These are phyloP conservation scores for Desmophyllum pertusum DNA, from an alignment of 92 coral and sea anemone genomes.

Conservation along the genomic window DNA sequence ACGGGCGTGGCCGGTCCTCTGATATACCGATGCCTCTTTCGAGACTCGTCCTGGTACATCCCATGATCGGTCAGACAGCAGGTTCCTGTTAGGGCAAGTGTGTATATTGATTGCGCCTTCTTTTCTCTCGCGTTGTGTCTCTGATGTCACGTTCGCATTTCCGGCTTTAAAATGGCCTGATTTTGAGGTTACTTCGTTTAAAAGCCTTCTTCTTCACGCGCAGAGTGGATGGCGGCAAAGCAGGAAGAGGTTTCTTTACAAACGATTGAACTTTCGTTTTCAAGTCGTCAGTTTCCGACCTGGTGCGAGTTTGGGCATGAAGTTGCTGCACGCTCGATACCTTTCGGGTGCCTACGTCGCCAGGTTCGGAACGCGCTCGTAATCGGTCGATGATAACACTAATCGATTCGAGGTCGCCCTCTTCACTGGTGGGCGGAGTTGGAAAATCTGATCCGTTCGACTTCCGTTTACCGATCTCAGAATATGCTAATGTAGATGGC, in stretches of 20 bases:
- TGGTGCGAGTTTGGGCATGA: conserved; percentile 27
- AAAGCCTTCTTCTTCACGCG: conserved; percentile 43
- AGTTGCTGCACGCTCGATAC: conserved; percentile 23
- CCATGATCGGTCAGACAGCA: conserved; percentile 71
- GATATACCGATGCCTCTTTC: conserved; percentile 69
- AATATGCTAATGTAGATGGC: conserved; percentile 8
- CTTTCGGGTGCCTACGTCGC: conserved; percentile 36
- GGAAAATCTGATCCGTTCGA: conserved; percentile 38
- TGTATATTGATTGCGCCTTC: conserved; percentile 69
- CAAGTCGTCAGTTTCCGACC: conserved; percentile 40
- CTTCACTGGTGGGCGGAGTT: conserved; percentile 62
- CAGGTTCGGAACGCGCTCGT: conserved; percentile 47
- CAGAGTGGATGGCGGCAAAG: conserved; percentile 59
- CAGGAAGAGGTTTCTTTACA: conserved; percentile 63
- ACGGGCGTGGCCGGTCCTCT: conserved; percentile 68
- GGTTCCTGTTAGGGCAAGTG: conserved; percentile 73
- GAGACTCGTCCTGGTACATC: conserved; percentile 73
- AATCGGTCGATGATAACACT: neutral
- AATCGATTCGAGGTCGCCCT: conserved; percentile 29
- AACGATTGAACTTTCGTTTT: conserved; percentile 67
- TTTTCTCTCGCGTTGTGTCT: conserved; percentile 45
- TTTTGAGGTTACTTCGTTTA: conserved; percentile 16
- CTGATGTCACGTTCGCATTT: conserved; percentile 13
- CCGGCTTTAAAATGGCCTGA: conserved; percentile 29
- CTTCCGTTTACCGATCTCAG: neutral